Conservation (phyloP, 2,113 vertebrate genomes). For the Nanger granti region DNA sequence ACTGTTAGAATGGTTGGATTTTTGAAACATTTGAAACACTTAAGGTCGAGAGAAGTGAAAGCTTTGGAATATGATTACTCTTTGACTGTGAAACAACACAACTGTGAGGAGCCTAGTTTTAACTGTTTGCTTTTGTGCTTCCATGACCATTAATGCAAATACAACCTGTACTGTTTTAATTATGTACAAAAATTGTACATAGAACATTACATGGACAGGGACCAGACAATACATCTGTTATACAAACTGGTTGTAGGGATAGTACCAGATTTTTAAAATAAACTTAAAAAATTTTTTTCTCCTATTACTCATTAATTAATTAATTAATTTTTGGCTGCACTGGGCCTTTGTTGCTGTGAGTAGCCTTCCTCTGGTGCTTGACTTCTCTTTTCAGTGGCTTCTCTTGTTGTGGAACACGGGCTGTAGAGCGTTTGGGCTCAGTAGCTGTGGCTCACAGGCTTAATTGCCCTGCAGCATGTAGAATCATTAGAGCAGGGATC, state of each 20-base stretch:
- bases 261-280: not conserved
- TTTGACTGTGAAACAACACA: not conserved
- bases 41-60: not conserved
- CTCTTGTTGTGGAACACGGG: not conserved
- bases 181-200: not conserved
- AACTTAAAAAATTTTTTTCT: not conserved
- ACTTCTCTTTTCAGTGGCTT: not conserved
- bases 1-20: not conserved
- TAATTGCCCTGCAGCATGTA: not conserved
- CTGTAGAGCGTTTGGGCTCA: not conserved
- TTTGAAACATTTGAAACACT: not conserved
- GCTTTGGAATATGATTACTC: not conserved
- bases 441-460: not conserved
- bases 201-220: not conserved
- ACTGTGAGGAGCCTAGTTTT: not conserved
- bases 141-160: not conserved
- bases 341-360: not conserved
- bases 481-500: not conserved
- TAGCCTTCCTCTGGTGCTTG: not conserved
- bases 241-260: not conserved
- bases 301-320: not conserved
- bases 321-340: not conserved
- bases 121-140: not conserved
- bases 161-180: not conserved
- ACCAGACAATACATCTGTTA: not conserved